Evolutionary conservation across 2,797 vertebrate species (phyloP).

Genomic region (Alauda arvensis): DNA sequence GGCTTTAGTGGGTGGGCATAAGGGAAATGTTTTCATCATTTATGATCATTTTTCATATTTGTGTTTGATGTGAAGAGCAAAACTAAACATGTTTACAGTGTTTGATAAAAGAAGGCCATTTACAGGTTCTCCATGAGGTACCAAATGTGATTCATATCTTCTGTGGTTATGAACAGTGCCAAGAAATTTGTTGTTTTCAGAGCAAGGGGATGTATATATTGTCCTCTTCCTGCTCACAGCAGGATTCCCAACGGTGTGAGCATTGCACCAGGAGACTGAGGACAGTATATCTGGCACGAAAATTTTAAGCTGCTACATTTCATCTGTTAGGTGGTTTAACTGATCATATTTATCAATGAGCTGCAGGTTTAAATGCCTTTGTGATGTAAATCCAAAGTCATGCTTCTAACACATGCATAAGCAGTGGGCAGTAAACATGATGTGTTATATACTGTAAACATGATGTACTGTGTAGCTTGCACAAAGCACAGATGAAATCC

Average conservation of each 20-base stretch:
- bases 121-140: slow-evolving; percentile 55
- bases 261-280: neutral
- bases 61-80: slow-evolving; percentile 59
- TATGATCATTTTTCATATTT: slow-evolving; percentile 51
- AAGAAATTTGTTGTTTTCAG: slow-evolving; percentile 23
- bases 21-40: slow-evolving; percentile 53
- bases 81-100: slow-evolving; percentile 58
- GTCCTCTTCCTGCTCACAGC: slow-evolving; percentile 4
- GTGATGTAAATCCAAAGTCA: slow-evolving; percentile 40
- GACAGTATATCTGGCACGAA: neutral
- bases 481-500: slow-evolving; percentile 19
- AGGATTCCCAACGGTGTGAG: neutral
- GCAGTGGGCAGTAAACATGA: neutral
- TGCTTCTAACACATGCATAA: neutral
- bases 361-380: slow-evolving; percentile 47
- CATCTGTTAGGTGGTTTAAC: slow-evolving; percentile 23
- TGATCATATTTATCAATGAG: slow-evolving; percentile 21
- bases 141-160: slow-evolving; percentile 48
- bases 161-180: slow-evolving; percentile 35
- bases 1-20: slow-evolving; percentile 61
- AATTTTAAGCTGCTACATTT: slow-evolving; percentile 6
- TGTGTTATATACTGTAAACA: neutral
- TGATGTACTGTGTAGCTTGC: slow-evolving; percentile 5
- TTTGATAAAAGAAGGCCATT: slow-evolving; percentile 50
- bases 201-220: neutral